Conservation (phyloP, 2,888 invertebrate species). For the Dynastes tityus region DNA sequence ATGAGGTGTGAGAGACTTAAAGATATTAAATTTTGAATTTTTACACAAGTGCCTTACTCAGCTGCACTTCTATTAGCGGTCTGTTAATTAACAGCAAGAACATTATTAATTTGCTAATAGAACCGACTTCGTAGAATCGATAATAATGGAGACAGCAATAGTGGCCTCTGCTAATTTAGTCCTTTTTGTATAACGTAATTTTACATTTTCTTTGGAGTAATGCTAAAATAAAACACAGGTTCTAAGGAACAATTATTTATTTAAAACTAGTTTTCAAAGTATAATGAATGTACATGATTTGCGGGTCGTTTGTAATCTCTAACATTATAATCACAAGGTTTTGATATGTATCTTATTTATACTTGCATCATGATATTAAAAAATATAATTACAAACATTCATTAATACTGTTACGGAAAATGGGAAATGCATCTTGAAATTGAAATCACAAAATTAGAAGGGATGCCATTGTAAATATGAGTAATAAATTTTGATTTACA, state of each 20-base stretch:
- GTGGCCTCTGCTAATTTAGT: no score
- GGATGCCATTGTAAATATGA: neutral
- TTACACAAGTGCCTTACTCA: no score
- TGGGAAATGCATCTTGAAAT: slow-evolving; percentile 5
- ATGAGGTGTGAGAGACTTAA: no score
- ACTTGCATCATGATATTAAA: slow-evolving; percentile 15
- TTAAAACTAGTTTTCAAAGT: slow-evolving; percentile 49
- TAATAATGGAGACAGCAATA: no score
- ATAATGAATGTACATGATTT: slow-evolving; percentile 48
- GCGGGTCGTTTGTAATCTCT: slow-evolving; percentile 30
- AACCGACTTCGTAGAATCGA: no score
- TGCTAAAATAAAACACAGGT: slow-evolving; percentile 15
- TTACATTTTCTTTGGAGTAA: no score
- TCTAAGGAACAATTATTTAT: slow-evolving; percentile 50
- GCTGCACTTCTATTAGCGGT: no score
- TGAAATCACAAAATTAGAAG: neutral
- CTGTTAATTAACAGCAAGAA: no score
- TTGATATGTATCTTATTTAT: slow-evolving; percentile 48
- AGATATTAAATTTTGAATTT: no score
- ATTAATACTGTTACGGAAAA: slow-evolving; percentile 40
- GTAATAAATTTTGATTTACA: neutral
- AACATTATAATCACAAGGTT: slow-evolving; percentile 48
- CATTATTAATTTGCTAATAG: no score
- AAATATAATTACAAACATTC: slow-evolving; percentile 42
- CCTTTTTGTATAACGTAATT: no score